These are phyloP conservation scores for Phallusia fumigata DNA, from an alignment of 23 tunicate genomes.

Conservation along the genomic window DNA sequence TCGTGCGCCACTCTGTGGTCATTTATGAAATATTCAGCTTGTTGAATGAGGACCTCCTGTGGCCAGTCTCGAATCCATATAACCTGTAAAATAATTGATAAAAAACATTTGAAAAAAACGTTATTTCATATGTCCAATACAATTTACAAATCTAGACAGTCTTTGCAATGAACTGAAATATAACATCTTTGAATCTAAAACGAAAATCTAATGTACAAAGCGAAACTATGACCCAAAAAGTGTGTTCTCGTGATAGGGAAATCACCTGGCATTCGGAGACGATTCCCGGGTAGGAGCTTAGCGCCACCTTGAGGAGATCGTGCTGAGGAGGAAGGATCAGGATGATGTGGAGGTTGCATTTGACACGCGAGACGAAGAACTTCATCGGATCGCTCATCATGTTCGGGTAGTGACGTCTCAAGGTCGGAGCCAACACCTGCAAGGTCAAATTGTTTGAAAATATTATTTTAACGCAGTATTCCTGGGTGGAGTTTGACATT, in stretches of 20 bases:
- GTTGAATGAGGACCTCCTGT: conserved; percentile 86
- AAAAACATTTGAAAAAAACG: neutral
- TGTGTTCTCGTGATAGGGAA: neutral
- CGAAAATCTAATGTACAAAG: no score
- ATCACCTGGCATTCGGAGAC: conserved; percentile 81
- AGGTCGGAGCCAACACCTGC: conserved; percentile 74
- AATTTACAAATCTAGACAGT: no score
- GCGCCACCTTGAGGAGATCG: conserved; percentile 66
- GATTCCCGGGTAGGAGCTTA: conserved; percentile 74
- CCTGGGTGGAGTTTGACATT: no score
- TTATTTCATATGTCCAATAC: no score
- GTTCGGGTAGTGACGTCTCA: conserved; percentile 77
- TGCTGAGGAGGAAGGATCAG: conserved; percentile 88
- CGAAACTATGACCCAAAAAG: no score
- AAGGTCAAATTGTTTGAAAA: neutral
- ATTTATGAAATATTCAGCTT: conserved; percentile 92
- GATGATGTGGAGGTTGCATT: conserved; percentile 82
- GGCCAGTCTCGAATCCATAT: conserved; percentile 98
- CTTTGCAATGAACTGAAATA: no score
- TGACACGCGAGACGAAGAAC: conserved; percentile 84
- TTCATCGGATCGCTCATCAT: conserved; percentile 97
- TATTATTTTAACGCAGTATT: no score
- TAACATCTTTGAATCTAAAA: no score
- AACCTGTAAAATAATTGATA: conserved; percentile 23
- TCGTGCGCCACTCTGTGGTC: conserved; percentile 85